Conservation (phyloP, 2,113 vertebrate species). For the Seriola quinqueradiata region DNA sequence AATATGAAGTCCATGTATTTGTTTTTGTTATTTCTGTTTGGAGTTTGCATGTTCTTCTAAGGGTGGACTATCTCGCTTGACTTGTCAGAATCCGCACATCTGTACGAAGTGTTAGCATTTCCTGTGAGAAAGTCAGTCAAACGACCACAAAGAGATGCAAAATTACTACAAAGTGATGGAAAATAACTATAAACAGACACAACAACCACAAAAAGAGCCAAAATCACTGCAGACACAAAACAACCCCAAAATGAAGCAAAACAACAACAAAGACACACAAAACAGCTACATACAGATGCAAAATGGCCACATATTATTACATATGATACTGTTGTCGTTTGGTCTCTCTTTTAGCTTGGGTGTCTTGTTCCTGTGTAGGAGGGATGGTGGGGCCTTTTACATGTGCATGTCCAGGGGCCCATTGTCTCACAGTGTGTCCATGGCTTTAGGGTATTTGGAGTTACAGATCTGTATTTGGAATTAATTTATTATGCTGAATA, state of each 20-base stretch:
- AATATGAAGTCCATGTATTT: background rate
- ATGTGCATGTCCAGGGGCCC: background rate
- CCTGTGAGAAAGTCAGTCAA: background rate
- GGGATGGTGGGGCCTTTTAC: background rate
- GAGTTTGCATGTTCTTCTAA: background rate
- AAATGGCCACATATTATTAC: too few relatives aligned
- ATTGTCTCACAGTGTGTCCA: background rate
- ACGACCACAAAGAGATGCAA: background rate
- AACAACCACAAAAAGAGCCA: background rate
- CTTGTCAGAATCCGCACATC: background rate
- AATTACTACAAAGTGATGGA: background rate
- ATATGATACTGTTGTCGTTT: background rate
- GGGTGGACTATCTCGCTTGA: too few relatives aligned
- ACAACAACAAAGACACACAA: background rate
- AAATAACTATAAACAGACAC: background rate
- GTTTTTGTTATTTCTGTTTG: background rate
- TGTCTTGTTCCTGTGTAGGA: background rate
- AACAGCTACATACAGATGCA: background rate
- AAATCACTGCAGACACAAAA: background rate
- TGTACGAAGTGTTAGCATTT: background rate
- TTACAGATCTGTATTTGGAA: background rate
- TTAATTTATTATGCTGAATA: background rate
- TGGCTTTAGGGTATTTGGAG: background rate
- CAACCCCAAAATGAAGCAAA: too few relatives aligned
- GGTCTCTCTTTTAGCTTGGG: background rate